phyloP scores from a whole-genome alignment of 2,888 invertebrate genomes.

The Hypsopygia costalis region DNA sequence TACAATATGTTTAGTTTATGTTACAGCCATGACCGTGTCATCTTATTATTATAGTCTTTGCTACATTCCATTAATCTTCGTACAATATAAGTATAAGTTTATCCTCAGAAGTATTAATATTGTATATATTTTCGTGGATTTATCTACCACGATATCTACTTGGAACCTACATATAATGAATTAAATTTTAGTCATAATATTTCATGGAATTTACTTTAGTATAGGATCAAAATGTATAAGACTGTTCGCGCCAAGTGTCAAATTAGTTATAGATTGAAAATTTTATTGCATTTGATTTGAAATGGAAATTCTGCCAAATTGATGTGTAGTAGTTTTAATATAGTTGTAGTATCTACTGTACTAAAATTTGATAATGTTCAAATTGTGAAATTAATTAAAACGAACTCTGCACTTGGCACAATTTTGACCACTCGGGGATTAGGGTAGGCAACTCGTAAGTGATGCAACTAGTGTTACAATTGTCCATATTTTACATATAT shows the following conservation, averaged over 20 bases:
- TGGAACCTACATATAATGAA: no score
- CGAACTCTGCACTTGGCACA: no score
- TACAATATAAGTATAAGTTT: not conserved
- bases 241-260: constrained; percentile 17
- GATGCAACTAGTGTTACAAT: no score
- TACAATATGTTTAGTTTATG: not conserved
- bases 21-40: not conserved
- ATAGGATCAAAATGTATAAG: constrained; percentile 17
- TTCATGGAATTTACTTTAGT: constrained; percentile 5
- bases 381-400: no score
- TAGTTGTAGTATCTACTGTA: no score
- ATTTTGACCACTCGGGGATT: no score
- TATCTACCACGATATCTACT: no score
- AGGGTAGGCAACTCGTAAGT: no score
- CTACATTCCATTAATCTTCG: not conserved
- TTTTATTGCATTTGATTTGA: not conserved
- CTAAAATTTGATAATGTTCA: no score
- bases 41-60: not conserved
- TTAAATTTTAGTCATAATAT: not conserved
- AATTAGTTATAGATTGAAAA: constrained; percentile 9
- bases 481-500: no score
- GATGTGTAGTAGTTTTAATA: no score
- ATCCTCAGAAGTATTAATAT: not conserved
- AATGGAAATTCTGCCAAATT: not conserved
- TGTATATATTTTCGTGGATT: not conserved